phyloP scores from a whole-genome alignment of 2,888 invertebrate species.

The Neoascia interrupta region DNA sequence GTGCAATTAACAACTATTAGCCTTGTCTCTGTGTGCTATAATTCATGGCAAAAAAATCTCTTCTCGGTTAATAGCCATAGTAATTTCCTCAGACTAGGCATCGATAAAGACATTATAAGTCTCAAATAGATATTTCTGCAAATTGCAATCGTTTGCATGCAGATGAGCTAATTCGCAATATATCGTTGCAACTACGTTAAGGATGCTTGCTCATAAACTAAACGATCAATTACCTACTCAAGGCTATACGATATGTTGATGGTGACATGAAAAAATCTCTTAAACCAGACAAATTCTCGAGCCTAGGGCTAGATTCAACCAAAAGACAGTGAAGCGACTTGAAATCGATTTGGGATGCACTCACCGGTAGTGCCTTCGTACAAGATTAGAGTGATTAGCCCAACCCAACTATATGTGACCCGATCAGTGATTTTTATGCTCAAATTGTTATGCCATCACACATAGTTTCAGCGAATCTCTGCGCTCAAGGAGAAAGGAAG shows the following conservation, averaged over 20 bases:
- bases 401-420: constrained; percentile 30
- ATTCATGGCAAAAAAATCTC: neutral
- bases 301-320: neutral
- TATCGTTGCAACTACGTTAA: neutral
- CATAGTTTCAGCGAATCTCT: constrained; percentile 1
- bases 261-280: constrained; percentile 23
- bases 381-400: constrained; percentile 23
- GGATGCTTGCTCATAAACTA: constrained; percentile 30
- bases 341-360: constrained; percentile 67
- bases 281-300: constrained; percentile 6
- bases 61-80: constrained; percentile 14
- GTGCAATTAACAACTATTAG: too few species aligned
- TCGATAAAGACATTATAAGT: constrained; percentile 51
- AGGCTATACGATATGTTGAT: neutral
- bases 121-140: constrained; percentile 38
- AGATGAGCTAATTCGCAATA: constrained; percentile 1
- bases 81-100: too few species aligned
- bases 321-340: neutral
- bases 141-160: constrained; percentile 48
- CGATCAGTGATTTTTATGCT: constrained; percentile 59
- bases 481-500: too few species aligned
- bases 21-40: too few species aligned
- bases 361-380: too few species aligned
- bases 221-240: constrained; percentile 23
- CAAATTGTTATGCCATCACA: constrained; percentile 20